Evolutionary conservation across 1,140 invertebrate genomes (phyloP).

Genomic region (Danaus melanippus): DNA sequence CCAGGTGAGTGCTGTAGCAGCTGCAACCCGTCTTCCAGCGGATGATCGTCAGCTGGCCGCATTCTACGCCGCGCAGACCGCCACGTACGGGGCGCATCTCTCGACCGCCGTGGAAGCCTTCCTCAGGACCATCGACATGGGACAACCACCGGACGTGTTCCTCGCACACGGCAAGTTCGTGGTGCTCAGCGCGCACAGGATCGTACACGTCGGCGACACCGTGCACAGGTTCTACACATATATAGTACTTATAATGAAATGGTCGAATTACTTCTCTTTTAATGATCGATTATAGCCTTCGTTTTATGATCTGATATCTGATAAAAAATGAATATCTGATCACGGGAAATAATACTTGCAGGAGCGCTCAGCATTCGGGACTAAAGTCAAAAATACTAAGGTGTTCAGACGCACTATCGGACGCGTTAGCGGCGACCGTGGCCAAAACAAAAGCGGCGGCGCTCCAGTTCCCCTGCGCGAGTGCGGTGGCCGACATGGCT

Average conservation of each 20-base stretch:
- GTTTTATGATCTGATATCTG: too few relatives aligned
- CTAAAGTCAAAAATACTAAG: conserved; percentile 82
- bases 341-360: conserved; percentile 25
- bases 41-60: conserved; percentile 88
- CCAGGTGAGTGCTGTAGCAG: conserved; percentile 62
- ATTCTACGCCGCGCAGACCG: conserved; percentile 89
- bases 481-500: conserved; percentile 94
- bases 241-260: too few relatives aligned
- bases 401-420: conserved; percentile 87
- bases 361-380: conserved; percentile 81
- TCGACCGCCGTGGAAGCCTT: conserved; percentile 94
- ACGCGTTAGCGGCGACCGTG: conserved; percentile 87
- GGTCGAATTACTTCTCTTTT: too few relatives aligned
- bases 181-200: conserved; percentile 91
- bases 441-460: conserved; percentile 92
- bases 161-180: conserved; percentile 95
- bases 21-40: conserved; percentile 76
- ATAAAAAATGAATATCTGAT: too few relatives aligned
- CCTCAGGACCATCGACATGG: conserved; percentile 90
- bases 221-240: conserved; percentile 74
- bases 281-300: too few relatives aligned
- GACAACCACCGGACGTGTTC: conserved; percentile 94
- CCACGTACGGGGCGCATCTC: conserved; percentile 86
- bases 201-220: conserved; percentile 94
- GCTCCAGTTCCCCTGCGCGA: conserved; percentile 90